Evolutionary conservation across 1,140 invertebrate genomes (phyloP), one percentile per base, ranked within the genome.

Genomic region (Oncopeltus fasciatus): DNA sequence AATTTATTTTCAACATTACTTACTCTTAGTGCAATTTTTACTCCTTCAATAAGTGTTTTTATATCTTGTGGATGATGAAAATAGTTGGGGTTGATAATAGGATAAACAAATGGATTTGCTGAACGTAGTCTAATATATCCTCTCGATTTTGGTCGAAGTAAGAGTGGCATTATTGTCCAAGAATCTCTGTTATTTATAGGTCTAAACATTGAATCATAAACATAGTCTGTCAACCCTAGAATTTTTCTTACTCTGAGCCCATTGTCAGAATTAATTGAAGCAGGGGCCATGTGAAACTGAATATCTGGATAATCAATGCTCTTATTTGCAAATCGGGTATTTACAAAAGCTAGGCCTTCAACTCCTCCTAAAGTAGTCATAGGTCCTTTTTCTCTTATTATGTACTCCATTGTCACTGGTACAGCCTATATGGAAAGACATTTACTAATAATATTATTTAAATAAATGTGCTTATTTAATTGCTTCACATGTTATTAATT

Each of bases 31-130:
- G 70, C 75, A 16, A 77, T 71, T 67, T 77, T 78, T 27, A 77
- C 73, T n/a, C 89, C 90, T 74, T 92, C 87, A 0, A 90, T 82
- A 9, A 92, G 70, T 0, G 80, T 82, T n/a, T 80, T 78, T 0
- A 90, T 83, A 68, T 93, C 90, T 31, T 79, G 70, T 0, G 82
- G 81, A 72, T 92, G 80, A 56, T 83, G 79, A 61, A 94, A 88
- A 69, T 94, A 95, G 68, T 93, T 91, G 3, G 94, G 87, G 74
- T 95, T 82, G 64, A 98, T 90, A 11, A 85, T 70, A 0, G 94
- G 94, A 69, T 85, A 85, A 18, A 87, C 80, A 62, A 86, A 88
- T 0, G 94, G 94, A 75, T 95, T 87, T 0, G 81, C 80, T 46
- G 80, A 85, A 59, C 77, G 76, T 8, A 95, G 71, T 61, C 81